These are phyloP conservation scores for Crotalus horridus DNA, from an alignment of 2,113 vertebrate genomes.

Conservation along the genomic window DNA sequence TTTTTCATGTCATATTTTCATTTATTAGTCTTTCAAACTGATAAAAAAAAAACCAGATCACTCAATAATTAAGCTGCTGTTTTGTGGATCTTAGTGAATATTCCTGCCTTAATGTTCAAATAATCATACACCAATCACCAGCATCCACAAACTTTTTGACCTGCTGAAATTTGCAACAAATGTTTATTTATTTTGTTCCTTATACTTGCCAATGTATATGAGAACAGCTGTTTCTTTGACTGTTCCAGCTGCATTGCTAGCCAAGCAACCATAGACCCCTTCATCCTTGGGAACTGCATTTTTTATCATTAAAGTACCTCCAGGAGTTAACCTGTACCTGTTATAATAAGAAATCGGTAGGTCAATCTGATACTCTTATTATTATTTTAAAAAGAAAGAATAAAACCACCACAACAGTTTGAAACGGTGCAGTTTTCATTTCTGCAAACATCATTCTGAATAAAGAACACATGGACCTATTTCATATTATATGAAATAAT, in stretches of 20 bases:
- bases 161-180: neutral
- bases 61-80: neutral
- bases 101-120: neutral
- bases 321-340: conserved; percentile 82
- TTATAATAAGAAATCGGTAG: neutral
- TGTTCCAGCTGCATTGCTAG: conserved; percentile 88
- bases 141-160: neutral
- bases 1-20: neutral
- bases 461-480: neutral
- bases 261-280: conserved; percentile 88
- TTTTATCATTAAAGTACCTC: conserved; percentile 85
- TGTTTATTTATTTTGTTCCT: neutral
- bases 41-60: neutral
- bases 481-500: neutral
- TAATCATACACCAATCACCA: neutral
- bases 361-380: neutral
- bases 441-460: fast-evolving
- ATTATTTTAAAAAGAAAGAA: neutral
- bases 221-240: conserved; percentile 77
- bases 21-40: neutral
- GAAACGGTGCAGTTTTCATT: neutral
- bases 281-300: conserved; percentile 77
- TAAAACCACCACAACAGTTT: neutral
- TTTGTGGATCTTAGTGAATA: neutral
- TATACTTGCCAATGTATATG: conserved; percentile 79